Percentiles rank a stretch among this genome's conserved stretches.
phyloP scores from a whole-genome alignment of 2,888 invertebrate species.

The Lycia hirtaria region DNA sequence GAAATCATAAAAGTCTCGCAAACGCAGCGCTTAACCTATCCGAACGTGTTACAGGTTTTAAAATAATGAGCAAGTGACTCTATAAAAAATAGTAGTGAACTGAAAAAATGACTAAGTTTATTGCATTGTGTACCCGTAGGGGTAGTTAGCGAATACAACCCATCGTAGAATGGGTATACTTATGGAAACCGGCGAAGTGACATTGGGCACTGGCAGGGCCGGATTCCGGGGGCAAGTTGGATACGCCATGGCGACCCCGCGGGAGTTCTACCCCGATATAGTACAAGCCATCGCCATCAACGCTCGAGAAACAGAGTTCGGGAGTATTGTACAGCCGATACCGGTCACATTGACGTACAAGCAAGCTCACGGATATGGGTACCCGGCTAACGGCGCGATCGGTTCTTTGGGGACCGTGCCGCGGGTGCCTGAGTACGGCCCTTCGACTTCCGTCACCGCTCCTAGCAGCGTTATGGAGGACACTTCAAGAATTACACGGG shows the following conservation, averaged over 20 bases:
- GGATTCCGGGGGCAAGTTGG: conserved; percentile 58
- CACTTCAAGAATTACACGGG: conserved; percentile 61
- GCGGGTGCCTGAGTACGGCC: conserved; percentile 53
- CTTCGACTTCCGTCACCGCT: conserved; percentile 55
- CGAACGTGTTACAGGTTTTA: conserved; percentile 29
- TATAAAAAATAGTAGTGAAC: conserved; percentile 15
- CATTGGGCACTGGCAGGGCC: conserved; percentile 69
- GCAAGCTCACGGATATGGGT: conserved; percentile 62
- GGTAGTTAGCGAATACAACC: conserved; percentile 59
- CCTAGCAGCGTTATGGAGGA: conserved; percentile 60
- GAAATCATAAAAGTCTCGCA: conserved; percentile 36
- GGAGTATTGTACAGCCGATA: conserved; percentile 73
- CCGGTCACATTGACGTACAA: conserved; percentile 72
- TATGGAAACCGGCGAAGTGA: conserved; percentile 79
- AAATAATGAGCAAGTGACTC: conserved; percentile 44
- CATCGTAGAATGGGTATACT: conserved; percentile 82
- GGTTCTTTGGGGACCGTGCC: conserved; percentile 56
- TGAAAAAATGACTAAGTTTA: conserved; percentile 53
- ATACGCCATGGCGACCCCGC: conserved; percentile 72
- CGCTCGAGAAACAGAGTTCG: conserved; percentile 76
- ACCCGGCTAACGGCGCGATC: conserved; percentile 58
- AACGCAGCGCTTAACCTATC: conserved; percentile 45
- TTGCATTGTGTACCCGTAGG: conserved; percentile 57
- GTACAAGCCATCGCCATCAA: conserved; percentile 75
- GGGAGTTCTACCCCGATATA: conserved; percentile 68